These are phyloP conservation scores for Dascillus cervinus DNA, from an alignment of 2,888 invertebrate species.

Conservation along the genomic window DNA sequence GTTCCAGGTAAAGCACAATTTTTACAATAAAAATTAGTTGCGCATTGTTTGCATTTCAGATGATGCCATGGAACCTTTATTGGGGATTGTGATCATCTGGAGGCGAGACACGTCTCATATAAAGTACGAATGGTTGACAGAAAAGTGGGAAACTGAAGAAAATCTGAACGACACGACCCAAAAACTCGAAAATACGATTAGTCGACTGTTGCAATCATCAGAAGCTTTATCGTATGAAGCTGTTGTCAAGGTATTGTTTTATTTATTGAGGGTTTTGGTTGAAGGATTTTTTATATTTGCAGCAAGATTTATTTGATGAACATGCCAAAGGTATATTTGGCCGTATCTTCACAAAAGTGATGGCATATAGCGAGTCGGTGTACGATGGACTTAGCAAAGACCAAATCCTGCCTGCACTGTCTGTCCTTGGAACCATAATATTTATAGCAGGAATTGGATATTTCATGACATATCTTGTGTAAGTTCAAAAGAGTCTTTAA, in stretches of 20 bases:
- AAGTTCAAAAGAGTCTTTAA: too few relatives aligned
- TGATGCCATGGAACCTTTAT: conserved; percentile 55
- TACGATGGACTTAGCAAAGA: conserved; percentile 67
- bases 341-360: conserved; percentile 56
- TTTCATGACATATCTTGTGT: conserved; percentile 77
- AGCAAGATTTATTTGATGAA: conserved; percentile 69
- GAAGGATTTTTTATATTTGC: conserved; percentile 8
- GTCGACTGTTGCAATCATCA: conserved; percentile 60
- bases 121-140: conserved; percentile 84
- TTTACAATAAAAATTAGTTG: too few relatives aligned
- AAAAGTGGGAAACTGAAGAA: conserved; percentile 55
- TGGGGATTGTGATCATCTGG: conserved; percentile 85
- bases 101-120: conserved; percentile 76
- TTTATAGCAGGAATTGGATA: conserved; percentile 75
- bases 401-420: conserved; percentile 70
- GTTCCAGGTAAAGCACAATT: conserved; percentile 44
- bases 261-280: too few relatives aligned
- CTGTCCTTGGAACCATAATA: conserved; percentile 67
- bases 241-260: conserved; percentile 68
- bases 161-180: conserved; percentile 63
- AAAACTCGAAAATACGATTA: conserved; percentile 64
- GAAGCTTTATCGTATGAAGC: conserved; percentile 74
- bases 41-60: conserved; percentile 38
- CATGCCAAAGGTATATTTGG: conserved; percentile 66
- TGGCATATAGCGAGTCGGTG: conserved; percentile 62